Conservation (phyloP, 2,113 vertebrate species). For the Synchiropus splendidus region DNA sequence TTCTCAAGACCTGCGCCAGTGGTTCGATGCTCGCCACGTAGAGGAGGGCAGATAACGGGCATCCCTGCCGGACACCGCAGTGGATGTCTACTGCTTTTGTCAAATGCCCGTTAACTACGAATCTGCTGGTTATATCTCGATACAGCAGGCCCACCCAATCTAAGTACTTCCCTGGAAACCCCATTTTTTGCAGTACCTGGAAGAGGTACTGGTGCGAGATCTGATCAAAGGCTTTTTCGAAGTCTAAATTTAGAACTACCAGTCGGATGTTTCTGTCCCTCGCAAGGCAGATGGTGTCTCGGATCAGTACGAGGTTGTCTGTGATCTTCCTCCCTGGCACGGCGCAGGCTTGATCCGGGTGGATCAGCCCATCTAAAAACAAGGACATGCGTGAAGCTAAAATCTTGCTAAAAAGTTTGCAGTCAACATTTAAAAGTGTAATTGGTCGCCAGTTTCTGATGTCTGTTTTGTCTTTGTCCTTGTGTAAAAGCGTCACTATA, state of each 20-base stretch:
- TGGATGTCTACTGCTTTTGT: constrained; percentile 5
- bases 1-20: constrained; percentile 13
- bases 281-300: background rate
- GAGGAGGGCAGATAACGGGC: constrained; percentile 7
- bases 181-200: constrained; percentile 5
- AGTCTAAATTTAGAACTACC: constrained; percentile 1
- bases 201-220: constrained; percentile 12
- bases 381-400: constrained; percentile 1
- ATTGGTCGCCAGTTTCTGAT: constrained; percentile 5
- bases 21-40: background rate
- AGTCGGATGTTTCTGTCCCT: background rate
- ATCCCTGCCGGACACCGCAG: constrained; percentile 10
- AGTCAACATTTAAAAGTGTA: constrained; percentile 3
- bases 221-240: constrained; percentile 5
- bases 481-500: constrained; percentile 2
- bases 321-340: constrained; percentile 4
- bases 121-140: background rate
- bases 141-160: constrained; percentile 4
- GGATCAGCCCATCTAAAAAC: background rate
- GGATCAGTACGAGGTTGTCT: constrained; percentile 4
- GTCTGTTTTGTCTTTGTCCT: constrained; percentile 5
- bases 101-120: constrained; percentile 2
- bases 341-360: constrained; percentile 3
- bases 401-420: constrained; percentile 11
- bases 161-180: background rate